Evolutionary conservation across 2,888 invertebrate genomes (phyloP).

Genomic region (Quadroppia sp.): DNA sequence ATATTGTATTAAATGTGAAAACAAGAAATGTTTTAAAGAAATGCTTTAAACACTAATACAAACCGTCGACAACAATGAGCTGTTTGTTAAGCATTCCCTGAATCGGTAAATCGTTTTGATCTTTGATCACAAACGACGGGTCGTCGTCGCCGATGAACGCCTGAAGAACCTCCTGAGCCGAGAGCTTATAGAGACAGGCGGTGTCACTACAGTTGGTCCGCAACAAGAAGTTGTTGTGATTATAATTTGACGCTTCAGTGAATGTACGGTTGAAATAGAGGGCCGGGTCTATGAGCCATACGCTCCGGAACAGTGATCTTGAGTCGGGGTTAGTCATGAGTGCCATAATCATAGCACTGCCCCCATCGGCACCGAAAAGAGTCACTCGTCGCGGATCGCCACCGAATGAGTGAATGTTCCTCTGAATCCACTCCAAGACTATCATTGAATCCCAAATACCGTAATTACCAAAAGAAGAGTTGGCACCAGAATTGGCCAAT

Average conservation of each 20-base stretch:
- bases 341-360: conserved; percentile 46
- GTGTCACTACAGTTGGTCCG: conserved; percentile 43
- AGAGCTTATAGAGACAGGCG: conserved; percentile 42
- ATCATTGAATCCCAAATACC: conserved; percentile 73
- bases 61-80: conserved; percentile 46
- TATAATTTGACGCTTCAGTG: conserved; percentile 43
- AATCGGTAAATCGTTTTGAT: conserved; percentile 49
- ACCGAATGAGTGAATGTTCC: conserved; percentile 77
- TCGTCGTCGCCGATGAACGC: conserved; percentile 48
- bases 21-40: too few species aligned
- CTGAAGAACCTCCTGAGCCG: conserved; percentile 44
- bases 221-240: conserved; percentile 44
- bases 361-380: conserved; percentile 46
- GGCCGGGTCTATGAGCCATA: conserved; percentile 47
- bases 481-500: conserved; percentile 66
- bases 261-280: conserved; percentile 46
- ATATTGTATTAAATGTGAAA: too few species aligned
- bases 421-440: conserved; percentile 71
- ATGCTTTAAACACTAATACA: conserved; percentile 2
- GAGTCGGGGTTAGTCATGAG: conserved; percentile 38
- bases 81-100: conserved; percentile 48
- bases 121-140: conserved; percentile 49
- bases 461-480: conserved; percentile 76
- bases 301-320: conserved; percentile 43
- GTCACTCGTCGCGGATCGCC: conserved; percentile 62